Evolutionary conservation across 1,140 invertebrate species (phyloP), one percentile per base, ranked within the genome.

Genomic region (Drosophila pruinosa): DNA sequence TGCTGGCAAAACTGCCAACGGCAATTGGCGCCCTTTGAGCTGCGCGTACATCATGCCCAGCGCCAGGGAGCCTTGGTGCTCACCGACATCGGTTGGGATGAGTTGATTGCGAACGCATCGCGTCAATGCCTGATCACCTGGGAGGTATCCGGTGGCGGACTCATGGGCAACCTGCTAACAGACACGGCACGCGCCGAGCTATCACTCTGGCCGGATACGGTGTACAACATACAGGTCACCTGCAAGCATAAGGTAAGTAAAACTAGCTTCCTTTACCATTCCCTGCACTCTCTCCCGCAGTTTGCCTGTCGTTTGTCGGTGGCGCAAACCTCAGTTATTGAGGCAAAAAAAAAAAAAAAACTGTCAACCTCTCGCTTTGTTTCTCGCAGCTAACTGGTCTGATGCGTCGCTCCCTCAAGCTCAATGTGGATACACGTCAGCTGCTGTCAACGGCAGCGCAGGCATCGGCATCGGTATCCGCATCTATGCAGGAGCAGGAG

Each of bases 121-220:
- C 57, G 81, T 26, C 93, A 96, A 28, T 96, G 96, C 90, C 92
- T 96, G 74, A 95, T 96, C 50, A 96, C 95, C 36, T 96, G 96
- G 96, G 95, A 96, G 92, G 95, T 96, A 5, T 95, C 95, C 75
- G 95, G 95, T 39, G 95, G 95, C 43, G 95, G 95, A 26, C 92
- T 96, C n/a, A 96, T 95, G 90, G 96, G 96, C 47, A 96, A 96
- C 91, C 92, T 96, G n/a, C 95, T 96, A 78, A 96, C 95, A 19
- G 95, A 96, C 79, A 94, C 95, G 0, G 96, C 95, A 34, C 94
- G 94, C 67, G 95, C 96, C 22, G 95, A 95, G 36, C 91, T 96
- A 36, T 96, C 95, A 17, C 89, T 96, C 17, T 96, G 95, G 95
- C 95, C 95, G 8, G 95, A 96, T 77, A 96, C 95, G 10, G 93